Base-by-base conservation (phyloP, 2,888 invertebrate species). In the Hyposoter dolosus region DNA sequence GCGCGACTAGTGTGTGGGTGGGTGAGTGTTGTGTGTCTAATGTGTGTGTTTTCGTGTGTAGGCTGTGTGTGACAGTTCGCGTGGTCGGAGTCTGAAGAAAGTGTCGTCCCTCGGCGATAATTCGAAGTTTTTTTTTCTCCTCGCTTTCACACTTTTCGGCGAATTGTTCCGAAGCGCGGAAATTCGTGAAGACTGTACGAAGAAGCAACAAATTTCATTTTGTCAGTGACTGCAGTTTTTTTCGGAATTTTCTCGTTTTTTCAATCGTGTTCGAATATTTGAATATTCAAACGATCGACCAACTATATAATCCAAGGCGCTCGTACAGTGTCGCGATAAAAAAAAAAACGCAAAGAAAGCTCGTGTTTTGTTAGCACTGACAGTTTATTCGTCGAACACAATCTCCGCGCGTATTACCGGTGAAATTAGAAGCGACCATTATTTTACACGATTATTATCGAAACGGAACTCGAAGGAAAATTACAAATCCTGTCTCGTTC, bases 21-120 rank as follows among this genome's bases (percentile, higher is more conserved):
- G 60, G 40, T 69, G 60, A 63, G 82, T 63, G 45, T 83, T 71
- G 71, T 80, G 79, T 77, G 87, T 82, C 71, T 12, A 77, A 45
- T 82, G 82, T 77, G 82, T 60, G 79, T 56, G 76, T 63, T 60
- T 82, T 78, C 76, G 80, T 66, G 72, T 82, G 78, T 40, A 35
- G 23, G 43, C 53, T 75, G 69, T 80, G 85, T 71, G 80, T 85
- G 83, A 87, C 84, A 86, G 86, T 86, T 86, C 86, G 86, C 86
- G 86, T 86, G 86, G 86, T 86, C 77, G 68, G 68, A 72, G 32
- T 69, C 78, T 35, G 78, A 83, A 56, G 78, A 83, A 76, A 84
- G 84, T 84, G 80, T 83, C 83, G 82, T 83, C 45, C 66, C 83
- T 68, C 17, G 75, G 60, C 72, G 83, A 45, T 66, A 32, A 65